Evolutionary conservation across 2,113 vertebrate species (phyloP).

Genomic region (Atrichornis clamosus): DNA sequence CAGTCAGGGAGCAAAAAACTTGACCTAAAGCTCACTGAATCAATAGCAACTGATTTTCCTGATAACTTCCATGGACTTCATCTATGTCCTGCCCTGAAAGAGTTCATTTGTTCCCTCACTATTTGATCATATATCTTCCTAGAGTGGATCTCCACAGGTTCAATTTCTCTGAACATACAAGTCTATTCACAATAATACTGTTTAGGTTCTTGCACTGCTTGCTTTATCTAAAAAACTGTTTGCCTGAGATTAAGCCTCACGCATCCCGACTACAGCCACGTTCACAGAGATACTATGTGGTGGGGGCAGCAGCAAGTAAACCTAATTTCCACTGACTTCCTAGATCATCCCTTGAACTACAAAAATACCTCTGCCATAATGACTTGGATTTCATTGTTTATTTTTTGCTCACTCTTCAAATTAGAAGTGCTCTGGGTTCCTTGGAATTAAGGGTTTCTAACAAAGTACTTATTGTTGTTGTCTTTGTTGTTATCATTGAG

Average conservation of each 20-base stretch:
- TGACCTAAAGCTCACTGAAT: slow-evolving; percentile 40
- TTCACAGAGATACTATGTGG: neutral
- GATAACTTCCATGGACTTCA: neutral
- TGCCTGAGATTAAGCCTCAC: neutral
- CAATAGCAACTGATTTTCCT: slow-evolving; percentile 34
- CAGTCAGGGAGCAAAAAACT: neutral
- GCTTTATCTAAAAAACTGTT: neutral
- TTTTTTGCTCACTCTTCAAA: neutral
- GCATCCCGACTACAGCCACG: neutral
- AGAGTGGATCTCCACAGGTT: neutral
- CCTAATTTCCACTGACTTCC: neutral
- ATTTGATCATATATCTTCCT: slow-evolving; percentile 24
- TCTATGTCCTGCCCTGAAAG: neutral
- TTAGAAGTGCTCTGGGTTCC: neutral
- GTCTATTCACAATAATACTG: neutral
- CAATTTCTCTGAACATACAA: neutral
- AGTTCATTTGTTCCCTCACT: neutral
- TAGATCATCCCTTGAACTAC: neutral
- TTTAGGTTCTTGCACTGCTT: neutral
- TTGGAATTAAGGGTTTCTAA: neutral
- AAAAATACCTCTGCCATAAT: neutral
- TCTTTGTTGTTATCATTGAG: neutral
- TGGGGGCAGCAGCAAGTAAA: neutral
- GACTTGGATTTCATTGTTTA: neutral
- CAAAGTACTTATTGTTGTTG: neutral